Percentiles rank a stretch among this genome's conserved stretches.
phyloP scores from a whole-genome alignment of 2,797 vertebrate species.

The Cyclopterus lumpus region DNA sequence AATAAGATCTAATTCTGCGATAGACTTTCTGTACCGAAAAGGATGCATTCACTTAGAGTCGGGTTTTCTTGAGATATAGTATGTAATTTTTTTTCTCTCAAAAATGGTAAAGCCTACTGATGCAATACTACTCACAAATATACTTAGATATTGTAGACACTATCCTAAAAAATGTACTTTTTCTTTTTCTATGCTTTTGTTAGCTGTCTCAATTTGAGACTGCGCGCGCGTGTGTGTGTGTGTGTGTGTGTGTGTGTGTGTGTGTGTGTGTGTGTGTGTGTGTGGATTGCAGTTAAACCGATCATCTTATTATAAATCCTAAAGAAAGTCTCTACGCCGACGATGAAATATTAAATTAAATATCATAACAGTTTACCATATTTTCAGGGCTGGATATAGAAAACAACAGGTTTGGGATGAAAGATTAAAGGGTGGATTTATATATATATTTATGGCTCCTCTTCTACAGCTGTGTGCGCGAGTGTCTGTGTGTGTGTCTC shows the following conservation, averaged over 20 bases:
- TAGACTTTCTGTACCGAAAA: conserved; percentile 8
- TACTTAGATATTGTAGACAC: background rate
- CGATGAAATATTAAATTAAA: background rate
- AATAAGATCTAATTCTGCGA: conserved; percentile 38
- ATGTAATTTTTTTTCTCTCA: background rate
- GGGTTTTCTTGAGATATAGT: background rate
- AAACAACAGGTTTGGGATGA: conserved; percentile 38
- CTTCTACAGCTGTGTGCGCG: background rate
- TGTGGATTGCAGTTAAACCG: background rate
- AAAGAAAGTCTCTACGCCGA: background rate
- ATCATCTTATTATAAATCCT: background rate
- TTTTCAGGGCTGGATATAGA: background rate
- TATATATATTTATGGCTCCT: conserved; percentile 19
- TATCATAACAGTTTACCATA: background rate
- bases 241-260: background rate
- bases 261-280: background rate
- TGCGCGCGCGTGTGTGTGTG: too few relatives aligned
- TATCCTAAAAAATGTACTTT: background rate
- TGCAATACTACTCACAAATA: background rate
- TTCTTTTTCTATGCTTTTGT: background rate
- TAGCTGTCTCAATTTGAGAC: fast-evolving
- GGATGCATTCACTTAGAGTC: background rate
- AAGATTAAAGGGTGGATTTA: background rate
- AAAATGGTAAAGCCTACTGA: background rate
- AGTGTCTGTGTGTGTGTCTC: conserved; percentile 16